Conservation (phyloP, 2,797 vertebrate genomes). For the Crenichthys baileyi region DNA sequence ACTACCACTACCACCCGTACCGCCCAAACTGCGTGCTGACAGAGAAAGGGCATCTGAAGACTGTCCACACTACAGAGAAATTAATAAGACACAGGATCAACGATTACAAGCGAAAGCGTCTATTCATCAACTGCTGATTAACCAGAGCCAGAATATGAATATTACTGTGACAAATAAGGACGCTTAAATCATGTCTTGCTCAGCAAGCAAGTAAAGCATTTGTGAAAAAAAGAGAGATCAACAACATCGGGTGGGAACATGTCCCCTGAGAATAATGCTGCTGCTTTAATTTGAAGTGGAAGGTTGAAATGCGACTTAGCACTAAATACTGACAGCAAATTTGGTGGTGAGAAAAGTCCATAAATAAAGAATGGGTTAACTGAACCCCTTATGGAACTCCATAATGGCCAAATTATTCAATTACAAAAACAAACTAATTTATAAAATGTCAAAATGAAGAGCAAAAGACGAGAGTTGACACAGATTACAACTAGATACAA, state of each 20-base stretch:
- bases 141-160: constrained; percentile 46
- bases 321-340: constrained; percentile 62
- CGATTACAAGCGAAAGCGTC: constrained; percentile 57
- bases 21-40: too few relatives aligned
- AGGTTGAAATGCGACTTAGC: constrained; percentile 64
- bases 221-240: constrained; percentile 48
- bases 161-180: constrained; percentile 32
- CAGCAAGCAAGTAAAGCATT: constrained; percentile 46
- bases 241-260: constrained; percentile 34
- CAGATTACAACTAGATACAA: too few relatives aligned
- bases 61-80: constrained; percentile 47
- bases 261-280: constrained; percentile 58
- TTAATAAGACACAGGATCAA: constrained; percentile 45
- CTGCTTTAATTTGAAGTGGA: constrained; percentile 63
- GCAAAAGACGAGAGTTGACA: constrained; percentile 10
- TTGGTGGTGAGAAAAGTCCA: constrained; percentile 61
- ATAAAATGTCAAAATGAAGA: background rate
- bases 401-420: constrained; percentile 55
- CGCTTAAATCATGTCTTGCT: constrained; percentile 52
- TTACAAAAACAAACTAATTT: constrained; percentile 16
- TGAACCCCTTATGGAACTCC: constrained; percentile 54
- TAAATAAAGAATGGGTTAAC: constrained; percentile 68
- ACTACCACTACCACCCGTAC: too few relatives aligned
- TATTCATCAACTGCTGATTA: constrained; percentile 73
- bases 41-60: constrained; percentile 20